A percentile compares a stretch with the other conserved stretches of the same genome.
Conservation (phyloP, 2,113 vertebrate species). For the Delphinapterus leucas region DNA sequence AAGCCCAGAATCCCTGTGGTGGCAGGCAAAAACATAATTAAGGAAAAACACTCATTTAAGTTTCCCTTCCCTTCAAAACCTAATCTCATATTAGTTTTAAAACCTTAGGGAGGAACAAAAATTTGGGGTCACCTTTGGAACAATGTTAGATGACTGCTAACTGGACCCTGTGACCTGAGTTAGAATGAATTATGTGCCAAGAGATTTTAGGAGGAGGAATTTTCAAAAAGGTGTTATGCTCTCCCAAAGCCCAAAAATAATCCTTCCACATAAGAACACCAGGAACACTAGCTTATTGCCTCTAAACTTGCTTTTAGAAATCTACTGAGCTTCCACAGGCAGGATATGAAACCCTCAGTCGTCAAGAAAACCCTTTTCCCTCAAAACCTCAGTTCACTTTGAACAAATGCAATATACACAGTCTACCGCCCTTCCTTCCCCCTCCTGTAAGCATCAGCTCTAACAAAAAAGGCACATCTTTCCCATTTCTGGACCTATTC, state of each 20-base stretch:
- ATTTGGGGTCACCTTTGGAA: constrained; percentile 52
- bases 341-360: constrained; percentile 26
- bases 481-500: neutral
- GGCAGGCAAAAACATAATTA: constrained; percentile 62
- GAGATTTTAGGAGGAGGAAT: constrained; percentile 26
- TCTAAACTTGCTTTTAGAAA: constrained; percentile 17
- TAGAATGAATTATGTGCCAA: constrained; percentile 53
- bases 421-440: neutral
- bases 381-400: neutral
- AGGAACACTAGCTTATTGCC: neutral
- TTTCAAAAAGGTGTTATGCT: constrained; percentile 47
- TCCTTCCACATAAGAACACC: neutral
- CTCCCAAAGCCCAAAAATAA: constrained; percentile 62
- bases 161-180: neutral
- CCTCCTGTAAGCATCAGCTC: neutral
- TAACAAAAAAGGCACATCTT: neutral
- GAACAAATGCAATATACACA: neutral
- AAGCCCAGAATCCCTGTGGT: neutral
- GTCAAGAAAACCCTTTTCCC: constrained; percentile 7
- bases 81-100: constrained; percentile 54
- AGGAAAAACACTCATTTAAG: constrained; percentile 56
- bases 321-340: neutral
- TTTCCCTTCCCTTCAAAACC: constrained; percentile 63
- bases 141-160: constrained; percentile 40
- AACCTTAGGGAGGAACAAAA: constrained; percentile 38